Percentiles rank a stretch among this genome's conserved stretches.
Conservation (phyloP, 1,140 invertebrate genomes). For the Tetramorium simillimum region DNA sequence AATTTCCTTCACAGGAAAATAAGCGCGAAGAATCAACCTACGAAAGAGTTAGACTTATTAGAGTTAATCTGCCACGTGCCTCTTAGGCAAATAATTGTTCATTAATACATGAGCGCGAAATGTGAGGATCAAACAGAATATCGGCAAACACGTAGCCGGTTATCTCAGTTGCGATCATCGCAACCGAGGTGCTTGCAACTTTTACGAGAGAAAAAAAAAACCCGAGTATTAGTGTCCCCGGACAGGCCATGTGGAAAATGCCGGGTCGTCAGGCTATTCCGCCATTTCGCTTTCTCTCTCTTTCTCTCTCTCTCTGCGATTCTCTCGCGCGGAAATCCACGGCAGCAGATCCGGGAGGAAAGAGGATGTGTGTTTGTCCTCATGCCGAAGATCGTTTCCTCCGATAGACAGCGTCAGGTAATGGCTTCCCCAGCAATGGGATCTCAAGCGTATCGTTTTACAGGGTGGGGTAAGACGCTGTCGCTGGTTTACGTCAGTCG, state of each 20-base stretch:
- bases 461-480: slow-evolving; percentile 65
- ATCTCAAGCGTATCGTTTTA: slow-evolving; percentile 80
- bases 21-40: background rate
- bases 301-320: too few species aligned
- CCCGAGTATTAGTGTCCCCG: background rate
- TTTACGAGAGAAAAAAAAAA: slow-evolving; percentile 24
- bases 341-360: background rate
- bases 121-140: background rate
- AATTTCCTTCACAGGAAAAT: background rate
- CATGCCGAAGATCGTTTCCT: slow-evolving; percentile 56
- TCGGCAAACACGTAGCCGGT: background rate
- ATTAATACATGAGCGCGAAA: background rate
- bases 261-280: slow-evolving; percentile 29
- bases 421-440: slow-evolving; percentile 69
- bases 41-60: background rate
- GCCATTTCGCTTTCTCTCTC: slow-evolving; percentile 1
- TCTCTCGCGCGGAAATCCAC: slow-evolving; percentile 31
- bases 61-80: background rate
- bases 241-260: slow-evolving; percentile 46
- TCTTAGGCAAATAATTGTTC: background rate
- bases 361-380: slow-evolving; percentile 47
- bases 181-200: background rate
- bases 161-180: slow-evolving; percentile 14
- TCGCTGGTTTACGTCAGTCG: slow-evolving; percentile 68
- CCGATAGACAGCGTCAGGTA: slow-evolving; percentile 66